phyloP scores from a whole-genome alignment of 1,140 invertebrate genomes.

The Geopemphigus sp. region DNA sequence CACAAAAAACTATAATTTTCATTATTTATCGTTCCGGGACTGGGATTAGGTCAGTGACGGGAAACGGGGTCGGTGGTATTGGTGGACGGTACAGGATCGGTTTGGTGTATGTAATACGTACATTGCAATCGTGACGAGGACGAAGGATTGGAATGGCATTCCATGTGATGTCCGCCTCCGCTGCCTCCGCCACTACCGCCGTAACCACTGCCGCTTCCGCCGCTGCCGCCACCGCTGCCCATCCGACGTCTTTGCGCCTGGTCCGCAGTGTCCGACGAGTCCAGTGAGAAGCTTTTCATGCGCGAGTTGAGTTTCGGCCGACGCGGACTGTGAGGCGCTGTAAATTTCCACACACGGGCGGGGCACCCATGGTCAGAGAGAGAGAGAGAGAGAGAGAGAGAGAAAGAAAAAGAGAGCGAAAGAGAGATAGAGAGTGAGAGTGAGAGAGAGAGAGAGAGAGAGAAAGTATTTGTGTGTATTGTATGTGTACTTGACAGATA shows the following conservation, averaged over 20 bases:
- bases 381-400: background rate
- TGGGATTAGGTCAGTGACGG: too few relatives aligned
- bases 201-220: conserved; percentile 62
- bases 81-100: background rate
- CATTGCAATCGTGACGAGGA: conserved; percentile 59
- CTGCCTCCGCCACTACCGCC: conserved; percentile 62
- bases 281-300: conserved; percentile 96
- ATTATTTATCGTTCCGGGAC: too few relatives aligned
- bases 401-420: background rate
- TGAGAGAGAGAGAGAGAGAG: background rate
- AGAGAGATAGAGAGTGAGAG: too few relatives aligned
- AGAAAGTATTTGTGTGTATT: background rate
- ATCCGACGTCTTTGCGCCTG: conserved; percentile 74
- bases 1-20: too few relatives aligned
- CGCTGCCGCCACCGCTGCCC: conserved; percentile 59
- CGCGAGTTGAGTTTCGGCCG: conserved; percentile 92
- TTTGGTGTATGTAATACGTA: conserved; percentile 51
- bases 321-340: conserved; percentile 93
- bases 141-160: conserved; percentile 55
- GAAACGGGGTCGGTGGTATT: background rate
- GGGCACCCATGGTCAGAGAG: conserved; percentile 34
- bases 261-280: conserved; percentile 90
- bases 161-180: conserved; percentile 51
- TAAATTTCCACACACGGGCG: conserved; percentile 52
- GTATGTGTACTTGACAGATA: too few relatives aligned